Evolutionary conservation across 2,113 vertebrate species (phyloP).

Genomic region (human): DNA sequence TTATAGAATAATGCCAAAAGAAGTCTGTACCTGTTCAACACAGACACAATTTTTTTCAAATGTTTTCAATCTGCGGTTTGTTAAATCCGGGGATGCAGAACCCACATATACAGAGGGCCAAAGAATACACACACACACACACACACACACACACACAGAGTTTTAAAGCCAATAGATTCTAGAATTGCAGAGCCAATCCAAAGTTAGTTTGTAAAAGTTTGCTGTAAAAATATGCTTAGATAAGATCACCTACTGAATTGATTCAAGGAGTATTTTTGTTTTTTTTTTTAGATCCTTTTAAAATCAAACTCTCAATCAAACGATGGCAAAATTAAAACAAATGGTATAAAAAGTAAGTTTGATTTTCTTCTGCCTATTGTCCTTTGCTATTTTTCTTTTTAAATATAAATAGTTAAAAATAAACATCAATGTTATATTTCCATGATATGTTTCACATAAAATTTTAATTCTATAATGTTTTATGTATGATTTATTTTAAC

Average conservation of each 20-base stretch:
- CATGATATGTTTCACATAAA: not conserved
- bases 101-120: not conserved
- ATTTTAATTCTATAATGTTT: not conserved
- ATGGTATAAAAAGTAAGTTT: not conserved
- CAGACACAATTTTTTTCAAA: not conserved
- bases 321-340: not conserved
- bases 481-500: constrained; percentile 6
- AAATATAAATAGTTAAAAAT: not conserved
- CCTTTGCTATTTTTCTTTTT: not conserved
- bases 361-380: not conserved
- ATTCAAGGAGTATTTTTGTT: not conserved
- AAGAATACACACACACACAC: not conserved
- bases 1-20: not conserved
- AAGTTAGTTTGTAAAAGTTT: not conserved
- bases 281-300: not conserved
- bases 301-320: not conserved
- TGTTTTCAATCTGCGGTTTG: not conserved
- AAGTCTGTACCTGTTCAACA: not conserved
- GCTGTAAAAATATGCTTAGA: not conserved
- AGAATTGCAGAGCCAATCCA: not conserved
- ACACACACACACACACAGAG: not conserved
- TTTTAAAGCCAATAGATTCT: not conserved
- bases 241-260: not conserved
- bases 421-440: not conserved
- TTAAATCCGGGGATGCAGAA: not conserved